Evolutionary conservation across 2,888 invertebrate species (phyloP).

Genomic region (Lamellibrachia columna): DNA sequence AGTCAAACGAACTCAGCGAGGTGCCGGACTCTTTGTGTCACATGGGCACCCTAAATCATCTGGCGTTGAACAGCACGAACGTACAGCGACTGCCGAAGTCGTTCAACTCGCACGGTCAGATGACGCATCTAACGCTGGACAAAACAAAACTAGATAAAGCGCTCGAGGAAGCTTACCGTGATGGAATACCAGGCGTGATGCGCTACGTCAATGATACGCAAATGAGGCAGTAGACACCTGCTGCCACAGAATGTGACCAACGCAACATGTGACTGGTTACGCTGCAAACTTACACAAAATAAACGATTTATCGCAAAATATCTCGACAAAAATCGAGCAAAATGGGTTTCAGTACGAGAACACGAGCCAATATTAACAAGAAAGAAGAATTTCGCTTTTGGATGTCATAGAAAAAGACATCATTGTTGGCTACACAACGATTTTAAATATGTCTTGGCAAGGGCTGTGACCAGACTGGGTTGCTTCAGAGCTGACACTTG

Average conservation of each 20-base stretch:
- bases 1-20: neutral
- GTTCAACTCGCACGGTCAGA: neutral
- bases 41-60: neutral
- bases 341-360: neutral
- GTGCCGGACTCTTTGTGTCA: neutral
- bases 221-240: neutral
- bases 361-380: neutral
- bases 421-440: neutral
- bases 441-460: neutral
- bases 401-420: neutral
- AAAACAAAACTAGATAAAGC: neutral
- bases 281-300: neutral
- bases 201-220: neutral
- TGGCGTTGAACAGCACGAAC: constrained; percentile 5
- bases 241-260: neutral
- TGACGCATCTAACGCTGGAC: neutral
- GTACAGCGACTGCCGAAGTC: neutral
- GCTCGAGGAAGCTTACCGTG: neutral
- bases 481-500: neutral
- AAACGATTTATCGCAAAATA: neutral
- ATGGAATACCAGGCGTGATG: neutral
- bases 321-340: neutral
- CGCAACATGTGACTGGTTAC: neutral
- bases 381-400: neutral
- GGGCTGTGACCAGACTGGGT: neutral